A percentile compares a stretch with the other conserved stretches of the same genome.
These are phyloP conservation scores for Spinus olivaceus DNA, from an alignment of 2,797 vertebrate genomes.

Conservation along the genomic window DNA sequence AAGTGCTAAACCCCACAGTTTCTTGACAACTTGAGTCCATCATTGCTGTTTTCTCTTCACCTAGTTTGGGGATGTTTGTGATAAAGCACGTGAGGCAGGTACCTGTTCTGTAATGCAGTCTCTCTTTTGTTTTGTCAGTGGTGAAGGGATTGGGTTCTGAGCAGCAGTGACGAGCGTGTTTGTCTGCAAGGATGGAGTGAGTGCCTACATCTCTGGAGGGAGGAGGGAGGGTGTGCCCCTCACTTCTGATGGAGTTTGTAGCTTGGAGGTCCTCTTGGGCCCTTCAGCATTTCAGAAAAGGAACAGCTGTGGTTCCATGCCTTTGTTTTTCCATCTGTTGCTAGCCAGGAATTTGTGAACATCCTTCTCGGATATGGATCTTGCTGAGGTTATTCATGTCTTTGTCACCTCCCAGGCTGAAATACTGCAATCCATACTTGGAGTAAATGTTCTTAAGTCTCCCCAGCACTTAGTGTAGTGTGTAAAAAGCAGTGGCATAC, in stretches of 20 bases:
- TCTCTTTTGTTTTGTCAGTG: not conserved
- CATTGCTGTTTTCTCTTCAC: not conserved
- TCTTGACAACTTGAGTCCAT: not conserved
- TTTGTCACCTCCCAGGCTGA: slow-evolving; percentile 55
- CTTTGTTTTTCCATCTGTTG: slow-evolving; percentile 52
- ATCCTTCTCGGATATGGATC: slow-evolving; percentile 43
- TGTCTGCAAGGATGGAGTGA: not conserved
- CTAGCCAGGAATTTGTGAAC: slow-evolving; percentile 60
- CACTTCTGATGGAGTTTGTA: not conserved
- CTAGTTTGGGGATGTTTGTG: not conserved
- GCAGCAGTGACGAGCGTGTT: accelerated
- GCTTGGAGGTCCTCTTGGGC: not conserved
- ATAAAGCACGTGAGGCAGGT: not conserved
- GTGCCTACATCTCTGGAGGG: not conserved
- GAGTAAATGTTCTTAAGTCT: slow-evolving; percentile 23
- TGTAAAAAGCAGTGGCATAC: not conserved
- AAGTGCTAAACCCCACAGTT: not conserved
- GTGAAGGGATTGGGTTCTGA: not conserved
- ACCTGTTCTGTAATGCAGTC: not conserved
- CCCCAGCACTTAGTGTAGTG: not conserved
- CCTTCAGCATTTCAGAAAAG: slow-evolving; percentile 9
- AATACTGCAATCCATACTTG: not conserved
- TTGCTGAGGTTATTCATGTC: slow-evolving; percentile 49
- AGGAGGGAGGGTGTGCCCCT: not conserved
- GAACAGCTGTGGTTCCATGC: slow-evolving; percentile 52